Evolutionary conservation across 2,797 vertebrate species (phyloP).

Genomic region (Manis pentadactyla): DNA sequence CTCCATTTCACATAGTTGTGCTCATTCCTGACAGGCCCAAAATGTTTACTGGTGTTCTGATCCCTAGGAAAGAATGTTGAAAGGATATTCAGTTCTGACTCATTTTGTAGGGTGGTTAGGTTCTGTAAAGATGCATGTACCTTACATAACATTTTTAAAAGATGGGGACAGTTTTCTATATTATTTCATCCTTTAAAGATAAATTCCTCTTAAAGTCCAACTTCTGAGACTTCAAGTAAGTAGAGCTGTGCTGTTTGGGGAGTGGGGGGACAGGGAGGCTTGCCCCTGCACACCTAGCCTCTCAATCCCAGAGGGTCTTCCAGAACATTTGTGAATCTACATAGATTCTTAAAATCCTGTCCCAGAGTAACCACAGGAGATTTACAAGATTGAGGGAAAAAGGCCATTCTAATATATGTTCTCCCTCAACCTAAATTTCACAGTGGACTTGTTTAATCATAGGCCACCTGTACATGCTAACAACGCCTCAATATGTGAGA

Average conservation of each 20-base stretch:
- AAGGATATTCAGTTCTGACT: neutral
- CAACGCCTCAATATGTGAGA: neutral
- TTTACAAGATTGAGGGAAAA: neutral
- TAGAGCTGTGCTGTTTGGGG: neutral
- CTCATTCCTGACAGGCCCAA: slow-evolving; percentile 13
- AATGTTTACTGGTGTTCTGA: slow-evolving; percentile 34
- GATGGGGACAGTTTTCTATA: neutral
- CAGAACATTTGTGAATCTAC: neutral
- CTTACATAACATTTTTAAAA: neutral
- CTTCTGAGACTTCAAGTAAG: neutral
- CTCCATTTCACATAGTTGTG: neutral
- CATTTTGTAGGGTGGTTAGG: neutral
- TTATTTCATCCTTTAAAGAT: neutral
- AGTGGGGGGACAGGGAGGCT: accelerated
- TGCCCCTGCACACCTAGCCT: neutral
- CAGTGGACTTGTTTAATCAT: neutral
- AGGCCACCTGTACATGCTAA: neutral
- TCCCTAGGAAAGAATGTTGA: slow-evolving; percentile 38
- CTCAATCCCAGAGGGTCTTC: neutral
- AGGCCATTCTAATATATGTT: neutral
- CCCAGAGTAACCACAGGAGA: neutral
- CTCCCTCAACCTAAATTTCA: neutral
- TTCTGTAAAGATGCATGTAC: neutral
- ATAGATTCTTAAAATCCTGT: neutral
- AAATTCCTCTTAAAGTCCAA: neutral